Evolutionary conservation across 2,888 invertebrate species (phyloP).

Genomic region (Agonopterix subpropinquella): DNA sequence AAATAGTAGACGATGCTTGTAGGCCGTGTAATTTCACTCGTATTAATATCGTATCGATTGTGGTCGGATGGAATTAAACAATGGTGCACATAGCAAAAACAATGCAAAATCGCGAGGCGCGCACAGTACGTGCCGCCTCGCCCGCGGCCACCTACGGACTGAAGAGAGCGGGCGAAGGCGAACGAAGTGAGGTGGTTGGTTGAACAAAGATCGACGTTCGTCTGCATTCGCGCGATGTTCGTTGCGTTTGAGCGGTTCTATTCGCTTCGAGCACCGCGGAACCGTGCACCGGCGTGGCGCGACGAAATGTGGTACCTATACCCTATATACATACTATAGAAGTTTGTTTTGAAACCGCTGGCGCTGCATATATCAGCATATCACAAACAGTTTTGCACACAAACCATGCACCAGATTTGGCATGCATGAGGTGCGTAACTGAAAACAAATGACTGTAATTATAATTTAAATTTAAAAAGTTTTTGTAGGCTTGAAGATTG

Average conservation of each 20-base stretch:
- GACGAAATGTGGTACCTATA: constrained; percentile 21
- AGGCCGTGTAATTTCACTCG: constrained; percentile 49
- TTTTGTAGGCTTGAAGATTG: neutral
- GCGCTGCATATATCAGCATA: constrained; percentile 18
- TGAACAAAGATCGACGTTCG: constrained; percentile 56
- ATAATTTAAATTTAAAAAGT: neutral
- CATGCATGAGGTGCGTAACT: constrained; percentile 1
- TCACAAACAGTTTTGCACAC: constrained; percentile 6
- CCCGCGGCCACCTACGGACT: constrained; percentile 69
- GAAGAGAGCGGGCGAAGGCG: constrained; percentile 21
- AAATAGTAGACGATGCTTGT: constrained; percentile 28
- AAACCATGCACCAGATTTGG: constrained; percentile 14
- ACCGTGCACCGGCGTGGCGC: neutral
- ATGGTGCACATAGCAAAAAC: constrained; percentile 59
- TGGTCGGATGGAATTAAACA: constrained; percentile 59
- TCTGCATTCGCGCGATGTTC: constrained; percentile 54
- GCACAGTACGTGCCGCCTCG: constrained; percentile 72
- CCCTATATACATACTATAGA: constrained; percentile 17
- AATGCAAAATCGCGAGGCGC: constrained; percentile 66
- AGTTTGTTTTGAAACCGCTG: constrained; percentile 49
- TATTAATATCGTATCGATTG: constrained; percentile 63
- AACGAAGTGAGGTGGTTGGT: constrained; percentile 8
- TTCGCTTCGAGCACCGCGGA: constrained; percentile 8
- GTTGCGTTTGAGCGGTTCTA: neutral
- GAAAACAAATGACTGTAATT: neutral